Evolutionary conservation across 2,888 invertebrate genomes (phyloP).

Genomic region (Caenorhabditis drosophilae): DNA sequence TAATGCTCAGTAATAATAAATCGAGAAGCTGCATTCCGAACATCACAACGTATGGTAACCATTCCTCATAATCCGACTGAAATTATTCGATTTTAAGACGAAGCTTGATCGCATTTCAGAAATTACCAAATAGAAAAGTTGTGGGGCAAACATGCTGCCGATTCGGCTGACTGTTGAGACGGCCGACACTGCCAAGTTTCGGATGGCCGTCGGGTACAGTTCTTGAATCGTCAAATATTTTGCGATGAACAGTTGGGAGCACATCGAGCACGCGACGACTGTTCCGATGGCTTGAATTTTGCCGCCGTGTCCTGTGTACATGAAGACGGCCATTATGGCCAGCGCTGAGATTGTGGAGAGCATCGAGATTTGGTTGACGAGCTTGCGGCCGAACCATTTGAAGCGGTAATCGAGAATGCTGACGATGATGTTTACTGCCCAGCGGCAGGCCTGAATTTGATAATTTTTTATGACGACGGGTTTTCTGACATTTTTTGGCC

Average conservation of each 20-base stretch:
- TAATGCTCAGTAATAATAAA: constrained; percentile 15
- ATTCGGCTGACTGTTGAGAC: constrained; percentile 49
- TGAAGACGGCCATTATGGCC: constrained; percentile 9
- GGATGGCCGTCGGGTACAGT: constrained; percentile 58
- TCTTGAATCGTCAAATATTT: constrained; percentile 45
- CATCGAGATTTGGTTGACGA: constrained; percentile 44
- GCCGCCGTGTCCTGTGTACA: constrained; percentile 18
- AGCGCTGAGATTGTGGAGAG: constrained; percentile 25
- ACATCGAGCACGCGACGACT: constrained; percentile 45
- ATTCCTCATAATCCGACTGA: constrained; percentile 28
- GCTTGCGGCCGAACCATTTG: constrained; percentile 44
- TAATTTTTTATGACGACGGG: neutral
- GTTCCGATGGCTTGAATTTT: constrained; percentile 35
- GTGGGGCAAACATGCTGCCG: constrained; percentile 58
- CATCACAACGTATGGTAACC: constrained; percentile 28
- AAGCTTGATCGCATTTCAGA: neutral
- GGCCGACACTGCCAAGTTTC: constrained; percentile 57
- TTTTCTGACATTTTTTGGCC: neutral
- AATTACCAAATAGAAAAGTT: constrained; percentile 57
- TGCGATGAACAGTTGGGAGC: constrained; percentile 42
- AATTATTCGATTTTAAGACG: neutral
- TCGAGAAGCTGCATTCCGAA: constrained; percentile 23
- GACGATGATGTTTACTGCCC: constrained; percentile 48
- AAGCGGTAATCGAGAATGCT: constrained; percentile 45
- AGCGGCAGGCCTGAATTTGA: constrained; percentile 33